phyloP scores from a whole-genome alignment of 92 coral and sea anemone genomes.

The Epizoanthus fatuus region DNA sequence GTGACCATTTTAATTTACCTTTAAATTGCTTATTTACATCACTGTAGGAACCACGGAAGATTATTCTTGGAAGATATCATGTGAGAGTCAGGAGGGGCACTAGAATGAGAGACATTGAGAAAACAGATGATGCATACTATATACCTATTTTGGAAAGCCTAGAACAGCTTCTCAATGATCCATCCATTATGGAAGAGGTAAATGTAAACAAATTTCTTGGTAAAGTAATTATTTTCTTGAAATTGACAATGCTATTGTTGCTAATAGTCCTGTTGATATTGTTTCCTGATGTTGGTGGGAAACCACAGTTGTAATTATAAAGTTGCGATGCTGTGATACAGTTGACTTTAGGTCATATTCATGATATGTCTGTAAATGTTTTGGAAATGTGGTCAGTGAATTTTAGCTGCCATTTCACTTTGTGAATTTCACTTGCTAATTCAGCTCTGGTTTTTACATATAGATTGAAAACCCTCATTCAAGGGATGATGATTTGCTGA shows the following conservation, averaged over 20 bases:
- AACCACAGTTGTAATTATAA: too few species aligned
- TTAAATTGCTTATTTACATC: too few species aligned
- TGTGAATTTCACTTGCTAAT: background rate
- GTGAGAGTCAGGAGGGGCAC: conserved; percentile 62
- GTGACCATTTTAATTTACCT: too few species aligned
- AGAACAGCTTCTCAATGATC: conserved; percentile 75
- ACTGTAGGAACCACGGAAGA: conserved; percentile 67
- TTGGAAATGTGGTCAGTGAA: background rate
- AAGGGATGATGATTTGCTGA: conserved; percentile 61
- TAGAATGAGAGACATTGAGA: conserved; percentile 49
- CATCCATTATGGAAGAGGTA: conserved; percentile 70
- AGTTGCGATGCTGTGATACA: too few species aligned
- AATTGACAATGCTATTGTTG: too few species aligned
- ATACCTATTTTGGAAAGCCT: conserved; percentile 71
- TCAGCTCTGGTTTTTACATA: conserved; percentile 1
- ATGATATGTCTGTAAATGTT: background rate
- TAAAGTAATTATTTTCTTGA: too few species aligned
- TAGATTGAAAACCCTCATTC: conserved; percentile 74
- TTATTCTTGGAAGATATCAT: conserved; percentile 63
- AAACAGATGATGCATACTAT: conserved; percentile 66
- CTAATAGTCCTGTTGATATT: too few species aligned
- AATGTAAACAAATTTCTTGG: background rate
- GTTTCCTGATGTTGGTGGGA: too few species aligned
- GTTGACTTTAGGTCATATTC: too few species aligned
- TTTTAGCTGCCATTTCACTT: background rate